phyloP scores from a whole-genome alignment of 2,113 vertebrate genomes.

The Empidonax traillii region DNA sequence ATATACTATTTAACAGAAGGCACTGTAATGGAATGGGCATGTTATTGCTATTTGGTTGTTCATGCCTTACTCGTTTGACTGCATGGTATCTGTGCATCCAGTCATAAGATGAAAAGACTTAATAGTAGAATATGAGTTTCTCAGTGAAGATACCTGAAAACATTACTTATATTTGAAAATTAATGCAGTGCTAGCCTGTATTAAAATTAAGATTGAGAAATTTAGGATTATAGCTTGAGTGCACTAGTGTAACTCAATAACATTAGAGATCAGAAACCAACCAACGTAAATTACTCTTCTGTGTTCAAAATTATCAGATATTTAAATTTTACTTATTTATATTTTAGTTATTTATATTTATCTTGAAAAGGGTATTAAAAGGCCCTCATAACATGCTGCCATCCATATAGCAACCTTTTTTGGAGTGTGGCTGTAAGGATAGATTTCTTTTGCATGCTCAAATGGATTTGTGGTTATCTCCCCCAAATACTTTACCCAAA shows the following conservation, averaged over 20 bases:
- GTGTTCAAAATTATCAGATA: neutral
- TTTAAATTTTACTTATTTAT: neutral
- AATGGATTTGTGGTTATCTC: neutral
- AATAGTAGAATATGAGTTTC: rapidly evolving
- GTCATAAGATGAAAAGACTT: neutral
- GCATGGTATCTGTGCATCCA: neutral
- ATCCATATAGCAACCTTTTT: neutral
- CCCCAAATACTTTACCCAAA: neutral
- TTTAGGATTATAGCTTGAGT: neutral
- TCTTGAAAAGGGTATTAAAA: neutral
- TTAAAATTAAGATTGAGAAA: neutral
- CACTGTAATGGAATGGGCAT: neutral
- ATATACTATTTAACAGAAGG: neutral
- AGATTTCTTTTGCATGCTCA: neutral
- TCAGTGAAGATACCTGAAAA: neutral
- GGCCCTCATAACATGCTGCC: neutral
- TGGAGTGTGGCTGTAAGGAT: neutral
- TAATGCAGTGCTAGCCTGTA: neutral
- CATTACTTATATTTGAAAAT: neutral
- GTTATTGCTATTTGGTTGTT: neutral
- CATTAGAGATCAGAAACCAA: neutral
- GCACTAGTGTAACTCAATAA: neutral
- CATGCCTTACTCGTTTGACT: neutral
- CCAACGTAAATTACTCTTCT: neutral
- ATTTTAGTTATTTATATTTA: neutral